Conservation (phyloP, 2,888 invertebrate genomes). For the Agrotis ipsilon region DNA sequence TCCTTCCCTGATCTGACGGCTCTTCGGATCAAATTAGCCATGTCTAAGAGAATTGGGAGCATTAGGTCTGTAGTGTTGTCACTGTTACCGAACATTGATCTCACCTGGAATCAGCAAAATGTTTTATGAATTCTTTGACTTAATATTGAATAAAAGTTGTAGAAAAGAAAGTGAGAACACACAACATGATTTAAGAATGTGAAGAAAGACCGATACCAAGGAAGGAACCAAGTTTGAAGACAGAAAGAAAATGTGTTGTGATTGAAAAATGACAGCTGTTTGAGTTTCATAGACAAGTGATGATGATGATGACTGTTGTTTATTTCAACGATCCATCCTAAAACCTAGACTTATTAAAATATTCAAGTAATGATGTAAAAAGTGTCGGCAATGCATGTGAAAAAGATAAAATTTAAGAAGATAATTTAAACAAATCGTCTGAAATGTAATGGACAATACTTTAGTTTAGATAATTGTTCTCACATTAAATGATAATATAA, state of each 20-base stretch:
- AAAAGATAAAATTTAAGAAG: neutral
- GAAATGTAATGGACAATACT: neutral
- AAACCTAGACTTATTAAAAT: neutral
- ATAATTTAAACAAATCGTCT: conserved; percentile 11
- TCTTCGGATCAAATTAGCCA: conserved; percentile 92
- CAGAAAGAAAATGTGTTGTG: neutral
- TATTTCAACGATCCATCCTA: neutral
- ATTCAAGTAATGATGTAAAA: neutral
- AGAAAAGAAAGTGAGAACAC: conserved; percentile 9
- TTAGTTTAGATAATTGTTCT: conserved; percentile 26
- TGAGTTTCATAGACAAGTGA: neutral
- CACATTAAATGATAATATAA: conserved; percentile 45
- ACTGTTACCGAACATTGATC: conserved; percentile 91
- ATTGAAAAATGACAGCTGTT: neutral
- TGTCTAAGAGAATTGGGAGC: conserved; percentile 92
- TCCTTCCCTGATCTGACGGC: conserved; percentile 86
- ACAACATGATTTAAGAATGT: conserved; percentile 20
- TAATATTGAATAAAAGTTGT: conserved; percentile 15
- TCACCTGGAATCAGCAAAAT: conserved; percentile 86
- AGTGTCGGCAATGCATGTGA: neutral
- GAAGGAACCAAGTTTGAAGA: conserved; percentile 53
- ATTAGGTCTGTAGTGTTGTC: conserved; percentile 90
- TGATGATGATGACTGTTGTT: neutral
- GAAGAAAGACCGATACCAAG: conserved; percentile 33
- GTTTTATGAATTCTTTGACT: conserved; percentile 44